Base-by-base conservation (phyloP, 2,113 vertebrate genomes). In the Sinocyclocheilus rhinocerous region DNA sequence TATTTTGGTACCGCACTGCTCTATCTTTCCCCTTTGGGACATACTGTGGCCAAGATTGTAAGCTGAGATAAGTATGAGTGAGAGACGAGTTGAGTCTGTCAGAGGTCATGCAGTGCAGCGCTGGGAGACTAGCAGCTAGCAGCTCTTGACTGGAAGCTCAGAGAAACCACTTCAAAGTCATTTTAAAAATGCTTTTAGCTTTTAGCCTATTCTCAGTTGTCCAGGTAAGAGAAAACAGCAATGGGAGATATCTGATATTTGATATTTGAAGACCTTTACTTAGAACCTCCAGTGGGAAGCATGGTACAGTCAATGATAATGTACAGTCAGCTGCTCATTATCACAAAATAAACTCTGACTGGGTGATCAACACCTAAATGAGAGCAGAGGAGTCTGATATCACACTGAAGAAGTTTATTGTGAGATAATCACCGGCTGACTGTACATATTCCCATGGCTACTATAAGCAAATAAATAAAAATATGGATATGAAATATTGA, bases 21-120 rank as follows among this genome's bases (percentile, higher is more conserved):
- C 42, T 22, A 39, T 61, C 79, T 33, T 77, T 81, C 45, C 79
- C 42, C 48, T 16, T 7, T 79, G 81, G 85, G 86, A 89, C 81
- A 72, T 57, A 76, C 63, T 81, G 87, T 90, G 69, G 90, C 84
- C 57, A 77, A 81, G 50, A 36, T 24, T 87, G 90, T 89, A 91
- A 92, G 67, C 65, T 89, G 89, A 93, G 87, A 86, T 87, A 4
- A 2, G 45, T 55, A 52, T 61, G 33, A 59, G 76, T 8, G 52
- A 52, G 48, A 81, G 52, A 83, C 63, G 45, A 59, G 81, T 76
- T 75, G 76, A 84, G 81, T 89, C 83, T 85, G 84, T 80, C 63
- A 48, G 63, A 67, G 79, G 61, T 67, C 70, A 75, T 67, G 50
- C 39, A 26, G 79, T 45, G 61, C 61, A 45, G 85, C 89, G 86